These are phyloP conservation scores for Drosophila meridionalis DNA, from an alignment of 2,888 invertebrate species.

Conservation along the genomic window DNA sequence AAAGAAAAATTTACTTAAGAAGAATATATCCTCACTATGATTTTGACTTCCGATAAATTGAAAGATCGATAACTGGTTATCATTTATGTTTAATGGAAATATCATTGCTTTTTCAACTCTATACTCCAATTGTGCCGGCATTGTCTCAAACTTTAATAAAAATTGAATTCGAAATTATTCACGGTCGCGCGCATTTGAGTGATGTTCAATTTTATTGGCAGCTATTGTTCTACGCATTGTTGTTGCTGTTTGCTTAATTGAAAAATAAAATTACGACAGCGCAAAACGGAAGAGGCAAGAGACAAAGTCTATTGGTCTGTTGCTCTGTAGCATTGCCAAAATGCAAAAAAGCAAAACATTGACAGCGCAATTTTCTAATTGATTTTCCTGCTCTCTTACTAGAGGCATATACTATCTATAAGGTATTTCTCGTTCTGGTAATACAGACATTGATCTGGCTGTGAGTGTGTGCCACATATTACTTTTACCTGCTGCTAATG, in stretches of 20 bases:
- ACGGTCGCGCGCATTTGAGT: constrained; percentile 22
- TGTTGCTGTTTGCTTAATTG: constrained; percentile 49
- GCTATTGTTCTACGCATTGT: constrained; percentile 11
- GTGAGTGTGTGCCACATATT: constrained; percentile 6
- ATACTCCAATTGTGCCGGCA: background rate
- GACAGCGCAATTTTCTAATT: constrained; percentile 28
- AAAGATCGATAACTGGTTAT: background rate
- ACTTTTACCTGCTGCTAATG: constrained; percentile 37
- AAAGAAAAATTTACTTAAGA: background rate
- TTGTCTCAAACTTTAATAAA: background rate
- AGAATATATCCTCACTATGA: background rate
- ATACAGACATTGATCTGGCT: background rate
- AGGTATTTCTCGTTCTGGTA: background rate
- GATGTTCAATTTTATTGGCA: constrained; percentile 13
- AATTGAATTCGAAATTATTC: constrained; percentile 8
- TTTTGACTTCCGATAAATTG: background rate
- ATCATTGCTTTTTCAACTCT: background rate
- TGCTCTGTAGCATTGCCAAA: constrained; percentile 34
- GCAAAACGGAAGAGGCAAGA: constrained; percentile 8
- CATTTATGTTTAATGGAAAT: background rate
- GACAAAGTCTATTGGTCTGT: constrained; percentile 6
- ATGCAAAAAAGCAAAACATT: constrained; percentile 14
- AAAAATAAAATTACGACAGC: constrained; percentile 52
- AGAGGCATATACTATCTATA: constrained; percentile 15
- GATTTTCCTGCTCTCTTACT: constrained; percentile 23